These are phyloP conservation scores for Triops longicaudatus DNA, from an alignment of 1,140 invertebrate species.

Conservation along the genomic window DNA sequence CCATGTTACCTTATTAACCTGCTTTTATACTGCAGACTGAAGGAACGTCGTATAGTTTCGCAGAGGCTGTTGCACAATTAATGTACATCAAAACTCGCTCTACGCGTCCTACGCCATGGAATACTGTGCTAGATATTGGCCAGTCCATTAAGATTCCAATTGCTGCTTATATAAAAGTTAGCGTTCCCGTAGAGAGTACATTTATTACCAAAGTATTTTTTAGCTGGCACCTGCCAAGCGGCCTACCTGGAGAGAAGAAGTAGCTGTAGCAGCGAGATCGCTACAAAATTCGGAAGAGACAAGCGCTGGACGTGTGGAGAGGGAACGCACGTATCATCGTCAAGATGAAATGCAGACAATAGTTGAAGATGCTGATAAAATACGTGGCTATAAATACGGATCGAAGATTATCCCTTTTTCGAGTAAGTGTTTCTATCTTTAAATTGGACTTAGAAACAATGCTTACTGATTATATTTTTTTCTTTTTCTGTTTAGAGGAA, in stretches of 20 bases:
- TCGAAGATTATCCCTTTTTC: slow-evolving; percentile 44
- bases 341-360: slow-evolving; percentile 45
- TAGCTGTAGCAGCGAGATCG: slow-evolving; percentile 26
- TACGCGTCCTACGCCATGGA: slow-evolving; percentile 42
- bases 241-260: slow-evolving; percentile 40
- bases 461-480: background rate
- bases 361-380: slow-evolving; percentile 41
- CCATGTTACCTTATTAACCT: background rate
- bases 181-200: background rate
- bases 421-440: slow-evolving; percentile 24
- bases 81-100: slow-evolving; percentile 42
- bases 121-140: slow-evolving; percentile 43
- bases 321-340: slow-evolving; percentile 40
- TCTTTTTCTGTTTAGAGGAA: slow-evolving; percentile 35
- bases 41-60: slow-evolving; percentile 36
- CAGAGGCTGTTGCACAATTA: slow-evolving; percentile 44
- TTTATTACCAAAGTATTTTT: background rate
- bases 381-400: slow-evolving; percentile 46
- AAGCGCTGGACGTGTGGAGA: slow-evolving; percentile 36
- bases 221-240: slow-evolving; percentile 26
- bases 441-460: background rate
- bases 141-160: slow-evolving; percentile 42
- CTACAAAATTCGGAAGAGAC: slow-evolving; percentile 37
- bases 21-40: slow-evolving; percentile 35
- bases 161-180: slow-evolving; percentile 41